These are phyloP conservation scores for Leptopilina clavipes DNA, from an alignment of 1,140 invertebrate species.

Conservation along the genomic window DNA sequence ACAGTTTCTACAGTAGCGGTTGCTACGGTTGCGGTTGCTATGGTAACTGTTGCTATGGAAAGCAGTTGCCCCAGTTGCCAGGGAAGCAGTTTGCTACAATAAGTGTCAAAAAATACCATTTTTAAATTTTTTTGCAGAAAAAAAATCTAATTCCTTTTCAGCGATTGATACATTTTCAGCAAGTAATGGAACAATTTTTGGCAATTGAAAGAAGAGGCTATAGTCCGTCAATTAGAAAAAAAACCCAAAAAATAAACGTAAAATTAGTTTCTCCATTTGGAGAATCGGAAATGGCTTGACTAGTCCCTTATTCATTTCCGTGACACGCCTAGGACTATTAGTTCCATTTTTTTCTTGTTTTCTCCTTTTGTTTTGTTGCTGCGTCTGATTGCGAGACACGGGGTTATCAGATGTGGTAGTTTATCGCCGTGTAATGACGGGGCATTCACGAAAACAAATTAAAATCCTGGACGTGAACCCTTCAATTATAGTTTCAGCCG, in stretches of 20 bases:
- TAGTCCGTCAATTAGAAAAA: not conserved
- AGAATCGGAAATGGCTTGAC: not conserved
- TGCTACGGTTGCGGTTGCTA: too few species aligned
- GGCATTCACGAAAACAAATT: slow-evolving; percentile 49
- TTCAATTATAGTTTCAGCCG: slow-evolving; percentile 45
- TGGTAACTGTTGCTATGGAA: too few species aligned
- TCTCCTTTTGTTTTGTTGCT: not conserved
- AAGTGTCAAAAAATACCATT: too few species aligned
- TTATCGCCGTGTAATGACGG: slow-evolving; percentile 52
- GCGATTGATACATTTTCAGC: too few species aligned
- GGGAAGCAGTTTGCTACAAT: too few species aligned
- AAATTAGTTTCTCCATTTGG: not conserved
- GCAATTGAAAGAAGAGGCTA: not conserved
- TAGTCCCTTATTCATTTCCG: slow-evolving; percentile 22
- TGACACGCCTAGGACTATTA: slow-evolving; percentile 30
- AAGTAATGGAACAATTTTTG: too few species aligned
- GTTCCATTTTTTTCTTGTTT: not conserved
- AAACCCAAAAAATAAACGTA: not conserved
- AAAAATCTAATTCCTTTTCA: too few species aligned
- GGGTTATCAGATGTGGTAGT: slow-evolving; percentile 46
- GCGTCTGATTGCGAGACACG: slow-evolving; percentile 35
- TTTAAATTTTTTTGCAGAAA: too few species aligned
- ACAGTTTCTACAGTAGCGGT: too few species aligned
- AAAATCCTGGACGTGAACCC: slow-evolving; percentile 50
- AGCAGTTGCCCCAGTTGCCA: too few species aligned